phyloP scores from a whole-genome alignment of 2,113 vertebrate species.

The Scortum barcoo region DNA sequence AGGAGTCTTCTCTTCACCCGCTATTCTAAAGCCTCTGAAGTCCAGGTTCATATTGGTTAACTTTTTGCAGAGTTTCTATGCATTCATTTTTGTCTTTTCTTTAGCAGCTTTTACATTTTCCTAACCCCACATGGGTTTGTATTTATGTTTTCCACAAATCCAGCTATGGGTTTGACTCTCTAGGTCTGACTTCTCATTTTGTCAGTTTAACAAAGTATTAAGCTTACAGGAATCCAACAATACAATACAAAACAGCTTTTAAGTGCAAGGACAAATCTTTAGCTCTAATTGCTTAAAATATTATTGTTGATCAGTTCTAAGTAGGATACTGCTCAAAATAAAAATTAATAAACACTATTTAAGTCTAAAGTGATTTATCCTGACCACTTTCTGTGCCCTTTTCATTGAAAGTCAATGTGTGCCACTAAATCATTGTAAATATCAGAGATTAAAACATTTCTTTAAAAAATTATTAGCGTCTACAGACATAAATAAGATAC shows the following conservation, averaged over 20 bases:
- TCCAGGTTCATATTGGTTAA: neutral
- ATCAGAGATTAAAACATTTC: neutral
- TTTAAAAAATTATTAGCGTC: neutral
- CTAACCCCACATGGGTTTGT: neutral
- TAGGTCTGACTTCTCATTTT: neutral
- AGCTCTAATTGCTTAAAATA: neutral
- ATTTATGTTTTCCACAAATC: neutral
- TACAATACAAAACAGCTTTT: neutral
- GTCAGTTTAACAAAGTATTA: neutral
- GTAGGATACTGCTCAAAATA: too few relatives aligned
- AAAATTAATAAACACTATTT: neutral
- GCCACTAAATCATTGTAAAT: neutral
- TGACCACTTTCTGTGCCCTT: neutral
- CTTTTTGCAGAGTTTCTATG: neutral
- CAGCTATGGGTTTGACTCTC: too few relatives aligned
- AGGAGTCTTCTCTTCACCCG: neutral
- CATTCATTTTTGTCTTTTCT: neutral
- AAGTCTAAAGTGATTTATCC: neutral
- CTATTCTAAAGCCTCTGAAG: neutral
- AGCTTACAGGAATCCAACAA: neutral
- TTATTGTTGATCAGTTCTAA: too few relatives aligned
- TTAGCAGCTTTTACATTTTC: neutral
- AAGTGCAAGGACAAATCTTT: neutral
- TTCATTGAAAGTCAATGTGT: neutral
- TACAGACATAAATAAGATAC: neutral